Evolutionary conservation across 2,113 vertebrate species (phyloP).

Genomic region (Osmerus mordax): DNA sequence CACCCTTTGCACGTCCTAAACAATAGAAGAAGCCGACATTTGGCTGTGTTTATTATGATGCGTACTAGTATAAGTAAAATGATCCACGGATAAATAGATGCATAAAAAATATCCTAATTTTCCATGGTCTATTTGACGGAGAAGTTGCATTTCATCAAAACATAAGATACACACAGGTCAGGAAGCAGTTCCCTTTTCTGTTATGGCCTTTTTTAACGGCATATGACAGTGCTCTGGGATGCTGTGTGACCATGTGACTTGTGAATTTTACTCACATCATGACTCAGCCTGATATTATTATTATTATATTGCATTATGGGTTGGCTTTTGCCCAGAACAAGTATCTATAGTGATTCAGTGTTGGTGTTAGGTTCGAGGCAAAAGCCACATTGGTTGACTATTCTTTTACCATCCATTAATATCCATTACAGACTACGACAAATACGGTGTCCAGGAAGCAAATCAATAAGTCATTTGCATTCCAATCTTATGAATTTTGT

Average conservation of each 20-base stretch:
- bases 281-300: constrained; percentile 20
- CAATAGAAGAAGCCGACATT: no score
- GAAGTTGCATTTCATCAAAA: background rate
- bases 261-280: constrained; percentile 27
- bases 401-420: no score
- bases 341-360: background rate
- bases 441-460: background rate
- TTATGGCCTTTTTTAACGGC: constrained; percentile 14
- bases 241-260: constrained; percentile 35
- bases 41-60: no score
- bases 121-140: background rate
- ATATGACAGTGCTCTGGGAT: constrained; percentile 11
- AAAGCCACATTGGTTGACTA: background rate
- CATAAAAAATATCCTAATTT: no score
- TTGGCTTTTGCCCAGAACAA: constrained; percentile 48
- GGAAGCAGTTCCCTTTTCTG: background rate
- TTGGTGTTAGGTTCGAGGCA: no score
- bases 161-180: background rate
- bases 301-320: constrained; percentile 26
- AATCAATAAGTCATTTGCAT: background rate
- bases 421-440: no score
- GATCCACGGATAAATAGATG: no score
- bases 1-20: background rate
- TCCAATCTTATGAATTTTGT: background rate
- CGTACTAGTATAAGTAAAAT: no score